Conservation (phyloP, 2,888 invertebrate genomes). For the Lasioglossum leucozonium region DNA sequence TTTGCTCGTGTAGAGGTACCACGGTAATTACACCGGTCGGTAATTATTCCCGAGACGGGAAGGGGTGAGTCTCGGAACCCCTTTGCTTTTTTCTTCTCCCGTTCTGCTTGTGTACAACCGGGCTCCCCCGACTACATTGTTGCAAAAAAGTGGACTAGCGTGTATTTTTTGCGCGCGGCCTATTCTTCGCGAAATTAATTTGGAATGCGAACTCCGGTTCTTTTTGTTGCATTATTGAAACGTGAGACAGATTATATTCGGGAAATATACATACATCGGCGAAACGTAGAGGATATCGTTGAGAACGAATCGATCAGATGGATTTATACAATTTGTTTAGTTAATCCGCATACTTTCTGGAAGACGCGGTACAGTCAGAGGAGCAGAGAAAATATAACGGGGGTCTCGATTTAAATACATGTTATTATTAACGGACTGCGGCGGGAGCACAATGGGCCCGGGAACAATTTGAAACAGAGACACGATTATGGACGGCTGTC, state of each 20-base stretch:
- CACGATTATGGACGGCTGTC: slow-evolving; percentile 76
- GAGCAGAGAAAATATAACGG: background rate
- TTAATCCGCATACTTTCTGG: background rate
- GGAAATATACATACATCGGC: background rate
- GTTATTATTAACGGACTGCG: slow-evolving; percentile 40
- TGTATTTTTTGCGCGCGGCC: background rate
- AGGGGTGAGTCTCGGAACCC: background rate
- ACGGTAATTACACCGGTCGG: background rate
- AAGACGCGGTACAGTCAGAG: background rate
- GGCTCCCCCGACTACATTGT: background rate
- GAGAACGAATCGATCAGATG: no score
- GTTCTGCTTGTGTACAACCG: background rate
- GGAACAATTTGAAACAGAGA: slow-evolving; percentile 73
- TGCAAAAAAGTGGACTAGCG: background rate
- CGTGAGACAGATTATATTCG: background rate
- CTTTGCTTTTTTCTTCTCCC: background rate
- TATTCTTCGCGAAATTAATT: background rate
- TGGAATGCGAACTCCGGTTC: background rate
- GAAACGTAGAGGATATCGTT: background rate
- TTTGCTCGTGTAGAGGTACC: background rate
- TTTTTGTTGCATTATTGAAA: background rate
- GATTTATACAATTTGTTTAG: background rate
- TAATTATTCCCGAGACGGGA: background rate
- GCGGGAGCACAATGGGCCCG: slow-evolving; percentile 48
- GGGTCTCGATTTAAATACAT: slow-evolving; percentile 17